phyloP scores from a whole-genome alignment of 2,113 vertebrate genomes.

The Danio rerio region GRCz12tu NC_133178.1:33048501-33049000 shows the following conservation, averaged over 20 bases:
- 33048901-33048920: slow-evolving; percentile 78
- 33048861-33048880: slow-evolving; percentile 79
- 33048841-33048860: slow-evolving; percentile 58
- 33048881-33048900: slow-evolving; percentile 79
- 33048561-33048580: slow-evolving; percentile 48
- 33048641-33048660: not conserved
- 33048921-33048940: slow-evolving; percentile 77
- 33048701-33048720: not conserved
- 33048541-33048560: slow-evolving; percentile 54
- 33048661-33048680: not conserved
- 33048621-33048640: slow-evolving; percentile 35
- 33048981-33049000: slow-evolving; percentile 41
- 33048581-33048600: slow-evolving; percentile 33
- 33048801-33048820: slow-evolving; percentile 1
- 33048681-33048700: not conserved
- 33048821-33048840: slow-evolving; percentile 45
- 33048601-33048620: slow-evolving; percentile 48
- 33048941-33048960: slow-evolving; percentile 66
- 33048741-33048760: slow-evolving; percentile 3
- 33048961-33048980: slow-evolving; percentile 44
- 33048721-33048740: not conserved
- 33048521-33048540: slow-evolving; percentile 51
- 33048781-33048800: slow-evolving; percentile 16
- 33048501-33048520: slow-evolving; percentile 52
- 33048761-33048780: not conserved